Percentiles rank a stretch among this genome's conserved stretches.
Evolutionary conservation across 2,888 invertebrate genomes (phyloP).

Genomic region (Nycteola revayana): DNA sequence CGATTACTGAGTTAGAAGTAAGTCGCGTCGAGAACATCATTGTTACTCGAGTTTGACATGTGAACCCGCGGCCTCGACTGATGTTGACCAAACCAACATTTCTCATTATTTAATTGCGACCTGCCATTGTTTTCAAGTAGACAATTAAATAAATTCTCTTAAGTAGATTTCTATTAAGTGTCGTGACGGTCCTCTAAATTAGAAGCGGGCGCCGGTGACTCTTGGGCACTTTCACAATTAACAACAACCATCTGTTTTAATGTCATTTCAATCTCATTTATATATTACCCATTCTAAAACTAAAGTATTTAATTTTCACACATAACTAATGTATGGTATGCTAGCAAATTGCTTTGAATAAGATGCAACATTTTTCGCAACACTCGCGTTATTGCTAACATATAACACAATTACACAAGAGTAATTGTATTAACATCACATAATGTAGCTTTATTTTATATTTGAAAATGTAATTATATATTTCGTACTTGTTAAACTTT

Average conservation of each 20-base stretch:
- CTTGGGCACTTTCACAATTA: slow-evolving; percentile 23
- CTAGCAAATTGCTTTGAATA: no score
- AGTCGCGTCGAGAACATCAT: slow-evolving; percentile 33
- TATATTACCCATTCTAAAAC: no score
- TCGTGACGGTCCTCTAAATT: slow-evolving; percentile 48
- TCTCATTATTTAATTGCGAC: slow-evolving; percentile 76
- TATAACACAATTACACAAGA: slow-evolving; percentile 67
- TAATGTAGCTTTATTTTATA: slow-evolving; percentile 66
- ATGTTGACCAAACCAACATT: slow-evolving; percentile 64
- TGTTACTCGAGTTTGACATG: slow-evolving; percentile 45
- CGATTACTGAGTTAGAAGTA: slow-evolving; percentile 24
- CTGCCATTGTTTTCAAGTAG: slow-evolving; percentile 66
- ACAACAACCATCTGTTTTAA: no score
- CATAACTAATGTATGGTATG: no score
- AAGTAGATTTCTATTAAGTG: slow-evolving; percentile 69
- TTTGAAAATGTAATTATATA: slow-evolving; percentile 69
- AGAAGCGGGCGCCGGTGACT: slow-evolving; percentile 22
- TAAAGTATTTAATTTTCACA: no score
- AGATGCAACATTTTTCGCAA: slow-evolving; percentile 61
- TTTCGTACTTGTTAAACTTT: slow-evolving; percentile 64
- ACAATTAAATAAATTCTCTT: slow-evolving; percentile 67
- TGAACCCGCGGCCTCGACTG: slow-evolving; percentile 59
- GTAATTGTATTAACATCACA: slow-evolving; percentile 69
- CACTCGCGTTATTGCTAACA: slow-evolving; percentile 30
- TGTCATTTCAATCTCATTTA: no score